Evolutionary conservation across 1,140 invertebrate species (phyloP), one percentile per base, ranked within the genome.

Genomic region (Drosophila ercepeae): DNA sequence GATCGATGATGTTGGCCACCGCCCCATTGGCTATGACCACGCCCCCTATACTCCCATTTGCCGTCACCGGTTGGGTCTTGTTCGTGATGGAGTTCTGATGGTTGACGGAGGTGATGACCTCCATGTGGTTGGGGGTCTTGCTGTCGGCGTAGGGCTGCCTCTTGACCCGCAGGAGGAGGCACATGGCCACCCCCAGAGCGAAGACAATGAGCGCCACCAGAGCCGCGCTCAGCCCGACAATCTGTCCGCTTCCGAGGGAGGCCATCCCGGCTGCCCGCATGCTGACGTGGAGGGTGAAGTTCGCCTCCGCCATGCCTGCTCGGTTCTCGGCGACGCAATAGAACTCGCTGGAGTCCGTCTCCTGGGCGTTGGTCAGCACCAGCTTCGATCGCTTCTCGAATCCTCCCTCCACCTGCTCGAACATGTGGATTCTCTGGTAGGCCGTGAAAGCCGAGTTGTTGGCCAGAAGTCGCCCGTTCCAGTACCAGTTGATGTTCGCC

Each of bases 321-420:
- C 95, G 94, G 91, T 99, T 99, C 84, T 97, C 96, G 11, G 97
- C 97, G 0, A 97, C 94, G 91, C 98, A 99, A 78, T 95, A 95
- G 92, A 98, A 98, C 75, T 97, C 96, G 21, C 95, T 96, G 21
- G 96, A 95, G 90, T 99, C 97, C 4, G 95, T 94, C 88, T 97
- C 96, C 86, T 96, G 96, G 9, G 97, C 96, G 88, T 97, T 96
- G 21, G 96, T 97, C 49, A 99, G 93, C 21, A 98, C 93, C 42
- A 99, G 92, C 4, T 94, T 94, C 48, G 96, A 97, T 39, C 93
- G 94, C 90, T 96, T 97, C 79, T 95, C 94, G 41, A 93, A 92
- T 13, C 94, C 93, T 0, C 74, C 78, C 18, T 69, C 73, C 0
- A 96, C 95, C 55, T 95, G 94, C 92, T 98, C 97, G 70, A 93